These are phyloP conservation scores for Rhynchonycteris naso DNA, from an alignment of 2,797 vertebrate genomes.

Conservation along the genomic window DNA sequence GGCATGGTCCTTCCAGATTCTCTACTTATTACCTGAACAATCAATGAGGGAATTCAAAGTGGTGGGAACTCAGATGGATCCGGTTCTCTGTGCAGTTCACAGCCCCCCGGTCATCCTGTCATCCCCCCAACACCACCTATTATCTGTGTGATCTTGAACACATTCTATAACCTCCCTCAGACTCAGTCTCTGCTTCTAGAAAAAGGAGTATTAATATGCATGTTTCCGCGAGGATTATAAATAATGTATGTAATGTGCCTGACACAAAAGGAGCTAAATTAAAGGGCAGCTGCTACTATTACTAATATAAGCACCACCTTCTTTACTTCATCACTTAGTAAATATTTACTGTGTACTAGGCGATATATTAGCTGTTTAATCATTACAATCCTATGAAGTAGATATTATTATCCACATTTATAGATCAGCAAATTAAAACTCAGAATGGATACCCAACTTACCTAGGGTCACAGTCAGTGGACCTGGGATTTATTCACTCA, in stretches of 20 bases:
- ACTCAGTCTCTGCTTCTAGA: neutral
- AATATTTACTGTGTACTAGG: neutral
- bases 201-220: neutral
- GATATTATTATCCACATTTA: neutral
- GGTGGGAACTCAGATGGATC: neutral
- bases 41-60: neutral
- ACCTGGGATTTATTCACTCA: constrained; percentile 20
- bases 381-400: constrained; percentile 10
- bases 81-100: neutral
- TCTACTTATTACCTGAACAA: neutral
- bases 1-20: neutral
- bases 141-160: neutral
- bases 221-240: neutral
- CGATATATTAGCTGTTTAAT: constrained; percentile 21
- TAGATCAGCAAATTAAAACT: constrained; percentile 33
- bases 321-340: constrained; percentile 1
- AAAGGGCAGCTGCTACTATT: constrained; percentile 35
- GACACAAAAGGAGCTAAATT: constrained; percentile 47
- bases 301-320: neutral
- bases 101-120: neutral
- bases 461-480: neutral
- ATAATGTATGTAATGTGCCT: neutral
- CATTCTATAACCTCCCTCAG: neutral
- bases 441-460: constrained; percentile 17
- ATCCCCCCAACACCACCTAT: neutral